Base-by-base conservation (phyloP, 1,140 invertebrate genomes). In the Hypsibius dujardini region DNA sequence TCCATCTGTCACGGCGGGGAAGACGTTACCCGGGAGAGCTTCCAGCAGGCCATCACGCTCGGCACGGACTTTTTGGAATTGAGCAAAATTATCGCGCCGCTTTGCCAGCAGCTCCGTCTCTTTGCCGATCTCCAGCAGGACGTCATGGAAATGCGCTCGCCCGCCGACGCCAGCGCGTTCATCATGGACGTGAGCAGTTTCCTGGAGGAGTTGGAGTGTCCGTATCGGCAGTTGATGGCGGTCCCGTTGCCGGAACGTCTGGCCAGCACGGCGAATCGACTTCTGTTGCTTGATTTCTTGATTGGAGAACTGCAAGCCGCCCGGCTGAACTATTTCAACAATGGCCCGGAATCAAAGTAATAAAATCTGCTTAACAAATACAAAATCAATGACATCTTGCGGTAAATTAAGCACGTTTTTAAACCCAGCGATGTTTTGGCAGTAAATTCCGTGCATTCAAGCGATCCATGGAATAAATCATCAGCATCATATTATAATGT, bases 111-210 rank as follows among this genome's bases (percentile, higher is more conserved):
- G 62, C 62, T 67, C 12, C 62, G 42, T 3, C 3, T 7, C 42
- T 67, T 14, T 7, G 62, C 42, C 42, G 3, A 42, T 67, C 7
- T 67, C 45, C 7, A 67, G 7, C 62, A 67, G 42, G 62, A 67
- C 7, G 42, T 67, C 42, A 3, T 3, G 7, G 62, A 7, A 7
- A 67, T 67, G 62, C 62, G 42, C 3, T 67, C 62, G 3, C 78
- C 84, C 1, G 87, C 87, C 73, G 90, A 93, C 79, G 84, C 86
- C 1, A 86, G 84, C 73, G 84, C 86, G 12, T 92, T 92, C 81
- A 77, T 91, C 1, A 81, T 94, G 75, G 91, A 95, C 81, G 77
- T 93, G 28, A 92, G 88, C 77, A 86, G 88, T 7, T 88, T 93
- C 78, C 80, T 95, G 2, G 89, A 91, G 76, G 91, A 94, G 83